Base-by-base conservation (phyloP, 2,888 invertebrate genomes). In the Pheosia tremula region DNA sequence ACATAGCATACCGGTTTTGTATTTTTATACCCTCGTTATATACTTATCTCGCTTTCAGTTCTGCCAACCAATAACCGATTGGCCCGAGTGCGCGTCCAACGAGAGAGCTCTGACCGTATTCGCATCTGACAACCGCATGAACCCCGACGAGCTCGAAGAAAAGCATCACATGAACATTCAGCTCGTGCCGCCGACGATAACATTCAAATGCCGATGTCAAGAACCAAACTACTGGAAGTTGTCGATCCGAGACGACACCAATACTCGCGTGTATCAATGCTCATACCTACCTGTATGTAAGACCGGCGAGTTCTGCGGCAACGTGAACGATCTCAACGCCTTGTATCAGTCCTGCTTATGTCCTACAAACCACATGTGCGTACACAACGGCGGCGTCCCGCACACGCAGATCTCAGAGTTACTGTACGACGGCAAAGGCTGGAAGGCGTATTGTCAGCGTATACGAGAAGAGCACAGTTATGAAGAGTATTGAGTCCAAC, bases 281-380 rank as follows among this genome's bases (percentile, higher is more conserved):
- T 80, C 87, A 4, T 85, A 94, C 74, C 83, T 95, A 64, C 88
- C 88, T 6, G 81, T 88, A 49, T 96, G 96, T 75, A 86, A 89
- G 24, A 82, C 88, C 0, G 87, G 88, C 0, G 95, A 96, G 49
- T 94, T 94, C 74, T 96, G 96, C 76, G 96, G 96, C 0, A 90
- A 95, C 64, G 94, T 96, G 8, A 90, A 94, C n/a, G 95, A 95
- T 71, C 79, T 94, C 8, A 94, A 93, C 64, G 94, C 95, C 7
- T 86, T 95, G 11, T 96, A 95, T 78, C 95, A 96, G 75, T 94
- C 92, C 7, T 96, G 96, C 67, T 86, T 94, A 38, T 96, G 96
- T 69, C 96, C 96, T 0, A 81, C 82, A 63, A 91, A 92, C 9
- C 94, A 96, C 72, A 89, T 95, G 41, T 96, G 96, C 75, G 89